phyloP scores from a whole-genome alignment of 2,113 vertebrate genomes.

The Myotis lucifugus region DNA sequence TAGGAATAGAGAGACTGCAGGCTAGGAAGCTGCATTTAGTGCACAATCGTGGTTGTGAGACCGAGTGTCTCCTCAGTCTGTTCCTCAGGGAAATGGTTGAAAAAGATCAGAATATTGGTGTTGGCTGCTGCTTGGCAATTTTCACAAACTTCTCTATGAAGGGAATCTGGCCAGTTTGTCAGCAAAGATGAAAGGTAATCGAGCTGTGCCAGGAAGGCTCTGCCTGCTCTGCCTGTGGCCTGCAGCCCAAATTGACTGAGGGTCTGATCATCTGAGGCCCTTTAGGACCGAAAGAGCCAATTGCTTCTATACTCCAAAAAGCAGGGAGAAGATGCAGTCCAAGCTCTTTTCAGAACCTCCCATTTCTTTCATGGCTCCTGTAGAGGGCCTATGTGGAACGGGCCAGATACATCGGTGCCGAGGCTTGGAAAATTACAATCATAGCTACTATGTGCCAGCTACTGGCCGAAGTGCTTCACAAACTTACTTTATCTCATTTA shows the following conservation, averaged over 20 bases:
- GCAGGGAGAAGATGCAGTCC: not conserved
- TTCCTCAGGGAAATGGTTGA: not conserved
- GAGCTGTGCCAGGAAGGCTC: not conserved
- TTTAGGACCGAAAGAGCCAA: not conserved
- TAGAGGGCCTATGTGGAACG: not conserved
- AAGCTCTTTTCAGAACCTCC: not conserved
- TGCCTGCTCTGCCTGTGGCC: not conserved
- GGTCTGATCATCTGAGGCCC: not conserved
- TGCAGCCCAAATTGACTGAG: not conserved
- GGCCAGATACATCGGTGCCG: not conserved
- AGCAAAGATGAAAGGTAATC: not conserved
- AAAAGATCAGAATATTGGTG: not conserved
- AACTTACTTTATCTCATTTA: not conserved
- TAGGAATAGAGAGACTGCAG: not conserved
- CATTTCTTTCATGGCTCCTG: not conserved
- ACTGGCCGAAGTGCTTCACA: not conserved
- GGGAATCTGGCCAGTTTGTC: not conserved
- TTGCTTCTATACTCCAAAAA: not conserved
- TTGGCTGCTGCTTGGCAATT: slow-evolving; percentile 18
- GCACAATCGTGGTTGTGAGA: not conserved
- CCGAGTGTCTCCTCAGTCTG: not conserved
- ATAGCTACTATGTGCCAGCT: not conserved
- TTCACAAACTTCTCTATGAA: not conserved
- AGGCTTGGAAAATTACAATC: slow-evolving; percentile 21
- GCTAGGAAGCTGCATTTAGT: not conserved